phyloP scores from a whole-genome alignment of 2,888 invertebrate species.

The Electrophaes corylata region DNA sequence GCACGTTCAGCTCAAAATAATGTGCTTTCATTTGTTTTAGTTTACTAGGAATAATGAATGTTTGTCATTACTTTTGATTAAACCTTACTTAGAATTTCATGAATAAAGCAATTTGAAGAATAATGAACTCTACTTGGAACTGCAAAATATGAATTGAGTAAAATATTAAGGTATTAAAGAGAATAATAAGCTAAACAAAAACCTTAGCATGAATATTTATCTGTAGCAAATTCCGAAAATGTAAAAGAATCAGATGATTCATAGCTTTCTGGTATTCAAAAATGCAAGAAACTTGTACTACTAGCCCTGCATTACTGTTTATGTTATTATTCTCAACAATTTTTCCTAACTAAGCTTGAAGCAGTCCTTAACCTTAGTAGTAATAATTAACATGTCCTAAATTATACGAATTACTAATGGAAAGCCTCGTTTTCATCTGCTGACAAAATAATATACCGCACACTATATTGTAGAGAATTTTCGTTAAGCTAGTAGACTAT shows the following conservation, averaged over 20 bases:
- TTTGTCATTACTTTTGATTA: slow-evolving; percentile 4
- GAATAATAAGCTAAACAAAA: neutral
- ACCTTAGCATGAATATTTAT: no score
- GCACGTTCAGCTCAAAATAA: neutral
- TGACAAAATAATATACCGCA: slow-evolving; percentile 7
- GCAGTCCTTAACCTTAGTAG: neutral
- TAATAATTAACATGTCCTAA: neutral
- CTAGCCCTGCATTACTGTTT: no score
- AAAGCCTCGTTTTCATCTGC: slow-evolving; percentile 6
- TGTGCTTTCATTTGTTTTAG: slow-evolving; percentile 4
- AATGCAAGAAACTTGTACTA: no score
- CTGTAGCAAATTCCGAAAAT: no score
- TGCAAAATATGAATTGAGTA: neutral
- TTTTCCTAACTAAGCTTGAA: neutral
- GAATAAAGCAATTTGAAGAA: neutral
- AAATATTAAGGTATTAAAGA: neutral
- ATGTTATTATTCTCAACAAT: no score
- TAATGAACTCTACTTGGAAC: neutral
- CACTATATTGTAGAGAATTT: neutral
- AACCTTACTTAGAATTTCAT: slow-evolving; percentile 1
- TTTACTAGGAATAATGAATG: neutral
- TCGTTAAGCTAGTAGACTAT: slow-evolving; percentile 3
- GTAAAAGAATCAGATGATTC: no score
- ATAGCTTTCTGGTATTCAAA: no score
- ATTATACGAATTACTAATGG: slow-evolving; percentile 1